These are phyloP conservation scores for Octomys mimax DNA, from an alignment of 2,797 vertebrate species.

Conservation along the genomic window DNA sequence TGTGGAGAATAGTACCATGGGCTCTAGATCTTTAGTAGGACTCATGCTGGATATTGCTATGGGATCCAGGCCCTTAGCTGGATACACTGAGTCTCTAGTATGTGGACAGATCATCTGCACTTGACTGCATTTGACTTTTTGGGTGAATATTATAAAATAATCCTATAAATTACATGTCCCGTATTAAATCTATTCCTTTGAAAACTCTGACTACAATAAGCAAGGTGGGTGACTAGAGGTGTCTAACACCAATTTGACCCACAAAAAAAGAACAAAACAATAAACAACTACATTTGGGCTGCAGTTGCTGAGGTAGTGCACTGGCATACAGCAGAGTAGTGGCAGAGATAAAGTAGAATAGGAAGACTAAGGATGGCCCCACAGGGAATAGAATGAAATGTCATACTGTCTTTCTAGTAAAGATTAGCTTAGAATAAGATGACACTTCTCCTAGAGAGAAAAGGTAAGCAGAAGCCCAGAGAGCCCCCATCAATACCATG, in stretches of 20 bases:
- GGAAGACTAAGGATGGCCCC: background rate
- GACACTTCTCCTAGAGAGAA: background rate
- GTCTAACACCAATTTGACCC: background rate
- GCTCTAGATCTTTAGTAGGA: background rate
- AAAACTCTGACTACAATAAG: background rate
- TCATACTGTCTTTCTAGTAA: background rate
- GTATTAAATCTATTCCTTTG: background rate
- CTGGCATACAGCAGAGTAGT: background rate
- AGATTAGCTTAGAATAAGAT: background rate
- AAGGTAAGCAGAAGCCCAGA: background rate
- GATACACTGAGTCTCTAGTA: background rate
- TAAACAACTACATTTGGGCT: background rate
- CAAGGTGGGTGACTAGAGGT: background rate
- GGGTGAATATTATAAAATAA: background rate
- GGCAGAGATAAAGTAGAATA: background rate
- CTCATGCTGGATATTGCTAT: too few relatives aligned
- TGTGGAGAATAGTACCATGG: background rate
- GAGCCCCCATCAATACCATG: background rate
- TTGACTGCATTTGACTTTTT: background rate
- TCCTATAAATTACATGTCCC: background rate
- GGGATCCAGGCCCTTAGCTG: background rate
- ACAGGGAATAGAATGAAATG: background rate
- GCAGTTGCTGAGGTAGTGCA: background rate
- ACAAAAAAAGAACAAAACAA: background rate
- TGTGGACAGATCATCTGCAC: background rate